phyloP scores from a whole-genome alignment of 2,113 vertebrate genomes.

The Cavia porcellus region DNA sequence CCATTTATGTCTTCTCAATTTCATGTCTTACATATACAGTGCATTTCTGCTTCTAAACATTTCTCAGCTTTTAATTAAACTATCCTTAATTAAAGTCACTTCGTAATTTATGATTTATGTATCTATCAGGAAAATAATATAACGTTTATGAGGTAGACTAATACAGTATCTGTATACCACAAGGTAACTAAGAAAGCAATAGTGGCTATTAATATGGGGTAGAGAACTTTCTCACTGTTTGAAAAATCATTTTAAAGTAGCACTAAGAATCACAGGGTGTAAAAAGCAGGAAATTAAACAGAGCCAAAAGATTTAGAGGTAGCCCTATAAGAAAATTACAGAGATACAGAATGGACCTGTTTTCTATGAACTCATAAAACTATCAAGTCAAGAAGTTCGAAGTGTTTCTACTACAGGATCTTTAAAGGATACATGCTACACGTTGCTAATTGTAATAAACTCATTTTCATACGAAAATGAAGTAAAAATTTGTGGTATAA shows the following conservation, averaged over 20 bases:
- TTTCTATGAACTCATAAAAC: not conserved
- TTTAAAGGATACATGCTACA: not conserved
- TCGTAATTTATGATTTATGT: not conserved
- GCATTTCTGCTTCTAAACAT: not conserved
- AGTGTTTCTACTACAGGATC: not conserved
- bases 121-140: constrained; percentile 7
- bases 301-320: not conserved
- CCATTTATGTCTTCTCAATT: not conserved
- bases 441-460: constrained; percentile 26
- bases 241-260: not conserved
- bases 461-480: not conserved
- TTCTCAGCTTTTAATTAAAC: not conserved
- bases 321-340: not conserved
- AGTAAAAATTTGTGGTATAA: not conserved
- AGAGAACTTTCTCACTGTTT: not conserved
- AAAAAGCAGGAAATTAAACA: not conserved
- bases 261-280: not conserved
- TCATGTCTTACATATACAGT: not conserved
- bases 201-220: not conserved
- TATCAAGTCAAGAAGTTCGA: not conserved
- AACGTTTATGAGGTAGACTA: not conserved
- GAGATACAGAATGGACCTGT: not conserved
- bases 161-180: not conserved
- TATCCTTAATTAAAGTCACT: not conserved
- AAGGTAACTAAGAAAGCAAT: not conserved